Percentiles rank a stretch among this genome's conserved stretches.
These are phyloP conservation scores for Sebastes ruberrimus DNA, from an alignment of 2,797 vertebrate species.

Conservation along the genomic window DNA sequence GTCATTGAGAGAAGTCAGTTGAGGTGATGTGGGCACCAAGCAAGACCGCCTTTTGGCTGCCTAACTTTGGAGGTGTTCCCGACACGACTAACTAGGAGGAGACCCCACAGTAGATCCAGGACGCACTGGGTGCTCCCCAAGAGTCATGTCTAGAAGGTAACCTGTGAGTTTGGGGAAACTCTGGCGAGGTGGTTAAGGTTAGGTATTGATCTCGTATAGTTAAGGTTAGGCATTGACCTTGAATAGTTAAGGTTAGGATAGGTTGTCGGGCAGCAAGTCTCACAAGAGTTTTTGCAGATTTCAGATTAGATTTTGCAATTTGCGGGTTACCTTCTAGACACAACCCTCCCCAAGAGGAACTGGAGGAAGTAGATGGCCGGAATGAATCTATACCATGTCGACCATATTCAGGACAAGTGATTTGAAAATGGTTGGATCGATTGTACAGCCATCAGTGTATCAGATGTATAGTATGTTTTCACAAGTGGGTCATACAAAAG, in stretches of 20 bases:
- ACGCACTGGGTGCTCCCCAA: not conserved
- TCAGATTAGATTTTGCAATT: too few species aligned
- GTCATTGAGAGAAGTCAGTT: not conserved
- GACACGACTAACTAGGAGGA: not conserved
- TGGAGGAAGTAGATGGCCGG: conserved; percentile 10
- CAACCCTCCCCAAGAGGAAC: not conserved
- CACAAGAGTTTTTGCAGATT: too few species aligned
- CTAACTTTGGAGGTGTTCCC: conserved; percentile 19
- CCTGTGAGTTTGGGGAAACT: too few species aligned
- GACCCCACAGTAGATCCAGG: not conserved
- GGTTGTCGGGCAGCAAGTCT: too few species aligned
- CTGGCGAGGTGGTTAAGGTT: too few species aligned
- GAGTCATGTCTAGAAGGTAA: too few species aligned
- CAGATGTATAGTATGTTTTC: conserved; percentile 22
- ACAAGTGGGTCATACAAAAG: conserved; percentile 6
- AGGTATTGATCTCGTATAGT: too few species aligned
- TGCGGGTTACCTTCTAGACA: too few species aligned
- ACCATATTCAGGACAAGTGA: not conserved
- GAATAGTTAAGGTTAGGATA: too few species aligned
- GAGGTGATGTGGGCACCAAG: conserved; percentile 23
- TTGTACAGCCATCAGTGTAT: not conserved
- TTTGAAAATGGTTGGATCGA: conserved; percentile 10
- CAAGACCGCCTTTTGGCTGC: conserved; percentile 3
- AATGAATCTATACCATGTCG: not conserved
- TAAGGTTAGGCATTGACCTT: too few species aligned